These are phyloP conservation scores for Pollenia labialis DNA, from an alignment of 2,888 invertebrate genomes.

Conservation along the genomic window DNA sequence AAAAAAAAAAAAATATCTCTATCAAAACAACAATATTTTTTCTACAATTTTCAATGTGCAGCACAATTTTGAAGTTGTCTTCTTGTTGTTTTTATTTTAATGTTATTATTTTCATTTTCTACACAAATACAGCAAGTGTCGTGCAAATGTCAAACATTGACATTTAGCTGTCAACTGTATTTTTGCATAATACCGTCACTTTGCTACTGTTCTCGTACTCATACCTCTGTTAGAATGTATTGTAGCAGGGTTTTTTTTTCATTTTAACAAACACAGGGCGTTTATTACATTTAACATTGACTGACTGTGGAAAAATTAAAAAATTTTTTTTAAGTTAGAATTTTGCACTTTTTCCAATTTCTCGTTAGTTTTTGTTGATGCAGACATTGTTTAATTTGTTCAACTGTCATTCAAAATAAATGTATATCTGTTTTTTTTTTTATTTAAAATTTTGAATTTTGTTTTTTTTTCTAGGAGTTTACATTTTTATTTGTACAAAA, in stretches of 20 bases:
- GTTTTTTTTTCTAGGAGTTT: neutral
- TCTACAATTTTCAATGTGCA: conserved; percentile 42
- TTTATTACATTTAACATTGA: conserved; percentile 67
- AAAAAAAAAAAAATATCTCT: conserved; percentile 32
- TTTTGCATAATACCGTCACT: conserved; percentile 66
- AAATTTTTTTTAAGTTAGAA: conserved; percentile 41
- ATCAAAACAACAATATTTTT: conserved; percentile 56
- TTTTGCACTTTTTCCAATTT: conserved; percentile 50
- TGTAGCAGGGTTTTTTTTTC: conserved; percentile 31
- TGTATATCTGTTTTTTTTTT: conserved; percentile 41
- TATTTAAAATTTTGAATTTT: neutral
- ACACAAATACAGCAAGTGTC: conserved; percentile 68
- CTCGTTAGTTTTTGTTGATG: conserved; percentile 40
- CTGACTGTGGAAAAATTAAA: conserved; percentile 47
- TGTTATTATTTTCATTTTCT: conserved; percentile 57
- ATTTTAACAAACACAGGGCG: conserved; percentile 53
- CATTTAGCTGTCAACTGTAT: conserved; percentile 69
- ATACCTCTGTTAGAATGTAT: conserved; percentile 9
- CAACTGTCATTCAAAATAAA: conserved; percentile 66
- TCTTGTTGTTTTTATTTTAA: conserved; percentile 38
- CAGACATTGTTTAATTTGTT: conserved; percentile 68
- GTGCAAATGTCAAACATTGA: conserved; percentile 70
- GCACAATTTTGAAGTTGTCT: conserved; percentile 36
- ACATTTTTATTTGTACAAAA: neutral
- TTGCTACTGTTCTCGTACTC: conserved; percentile 33